These are phyloP conservation scores for human (Homo sapiens) DNA, from an alignment of 2,113 vertebrate species.

Conservation along the genomic window GRCh38 chr5:132498501-132499000, in stretches of 20 bases:
- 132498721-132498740: not conserved
- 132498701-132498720: not conserved
- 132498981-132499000: too few species aligned
- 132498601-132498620: not conserved
- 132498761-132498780: not conserved
- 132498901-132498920: not conserved
- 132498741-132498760: not conserved
- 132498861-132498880: not conserved
- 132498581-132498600: not conserved
- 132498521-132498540: not conserved
- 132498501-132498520: not conserved
- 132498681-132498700: not conserved
- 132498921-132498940: not conserved
- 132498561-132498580: not conserved
- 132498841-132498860: not conserved
- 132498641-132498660: not conserved
- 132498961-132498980: not conserved
- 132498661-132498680: not conserved
- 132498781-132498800: not conserved
- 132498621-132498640: not conserved
- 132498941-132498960: not conserved
- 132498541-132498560: not conserved
- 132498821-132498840: not conserved
- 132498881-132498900: not conserved
- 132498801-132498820: not conserved